phyloP scores from a whole-genome alignment of 1,140 invertebrate species.

The Rhynchophorus ferrugineus region DNA sequence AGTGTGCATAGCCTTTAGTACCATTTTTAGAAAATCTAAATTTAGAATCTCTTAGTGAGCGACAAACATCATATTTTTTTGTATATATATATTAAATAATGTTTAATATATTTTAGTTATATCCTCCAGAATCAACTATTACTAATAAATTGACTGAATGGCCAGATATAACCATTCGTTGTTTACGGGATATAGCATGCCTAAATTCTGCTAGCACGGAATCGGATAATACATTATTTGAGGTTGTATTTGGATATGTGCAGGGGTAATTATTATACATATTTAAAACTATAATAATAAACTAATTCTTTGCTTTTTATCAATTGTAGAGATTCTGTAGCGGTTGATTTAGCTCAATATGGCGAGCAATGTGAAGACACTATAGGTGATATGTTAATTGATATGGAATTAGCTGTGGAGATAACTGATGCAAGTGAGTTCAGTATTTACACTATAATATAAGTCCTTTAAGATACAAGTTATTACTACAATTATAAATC shows the following conservation, averaged over 20 bases:
- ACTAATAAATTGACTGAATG: constrained; percentile 18
- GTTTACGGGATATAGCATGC: constrained; percentile 10
- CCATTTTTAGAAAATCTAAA: too few species aligned
- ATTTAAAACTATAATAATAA: background rate
- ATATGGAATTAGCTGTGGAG: constrained; percentile 14
- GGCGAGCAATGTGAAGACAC: background rate
- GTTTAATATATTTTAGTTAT: constrained; percentile 26
- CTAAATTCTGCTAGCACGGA: background rate
- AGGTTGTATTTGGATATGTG: background rate
- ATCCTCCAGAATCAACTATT: constrained; percentile 20
- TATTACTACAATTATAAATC: background rate
- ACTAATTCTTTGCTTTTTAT: background rate
- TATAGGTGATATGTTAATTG: constrained; percentile 17
- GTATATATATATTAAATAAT: too few species aligned
- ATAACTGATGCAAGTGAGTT: constrained; percentile 23
- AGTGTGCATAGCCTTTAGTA: too few species aligned
- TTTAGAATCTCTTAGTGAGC: too few species aligned
- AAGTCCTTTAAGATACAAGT: constrained; percentile 1
- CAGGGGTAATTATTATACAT: constrained; percentile 9
- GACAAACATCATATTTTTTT: too few species aligned
- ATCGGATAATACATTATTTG: constrained; percentile 3
- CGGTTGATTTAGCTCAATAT: constrained; percentile 6
- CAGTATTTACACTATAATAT: background rate
- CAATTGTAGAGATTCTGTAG: constrained; percentile 16
- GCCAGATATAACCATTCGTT: constrained; percentile 9